Conservation (phyloP, 2,113 vertebrate genomes). For the Rhagologus leucostigma region DNA sequence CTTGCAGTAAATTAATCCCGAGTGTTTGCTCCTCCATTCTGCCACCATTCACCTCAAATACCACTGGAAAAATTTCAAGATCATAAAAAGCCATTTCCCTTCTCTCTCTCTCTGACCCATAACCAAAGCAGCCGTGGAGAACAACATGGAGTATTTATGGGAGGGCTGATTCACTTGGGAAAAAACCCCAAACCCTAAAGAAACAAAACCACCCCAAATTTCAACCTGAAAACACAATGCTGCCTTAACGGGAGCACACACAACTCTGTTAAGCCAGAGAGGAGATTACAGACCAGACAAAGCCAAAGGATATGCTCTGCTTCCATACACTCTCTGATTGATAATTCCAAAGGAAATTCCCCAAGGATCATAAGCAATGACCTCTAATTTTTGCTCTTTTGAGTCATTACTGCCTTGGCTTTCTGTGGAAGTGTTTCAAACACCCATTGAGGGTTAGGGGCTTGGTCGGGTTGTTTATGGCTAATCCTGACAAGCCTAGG, state of each 20-base stretch:
- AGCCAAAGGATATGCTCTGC: background rate
- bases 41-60: background rate
- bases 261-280: background rate
- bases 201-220: background rate
- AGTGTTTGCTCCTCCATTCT: background rate
- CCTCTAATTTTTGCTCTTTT: background rate
- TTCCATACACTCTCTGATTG: background rate
- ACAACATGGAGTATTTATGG: background rate
- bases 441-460: background rate
- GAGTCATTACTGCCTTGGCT: background rate
- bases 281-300: background rate
- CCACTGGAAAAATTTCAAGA: background rate
- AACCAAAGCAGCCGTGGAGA: background rate
- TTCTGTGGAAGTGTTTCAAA: background rate
- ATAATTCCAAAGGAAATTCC: background rate
- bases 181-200: background rate
- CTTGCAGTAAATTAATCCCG: background rate
- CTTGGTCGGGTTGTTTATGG: background rate
- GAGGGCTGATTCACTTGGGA: background rate
- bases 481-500: background rate
- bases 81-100: background rate
- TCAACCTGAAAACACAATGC: too few species aligned
- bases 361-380: background rate
- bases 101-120: background rate
- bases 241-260: background rate